Percentiles rank a stretch among this genome's conserved stretches.
phyloP scores from a whole-genome alignment of 1,140 invertebrate genomes.

The Danaus plexippus region DNA sequence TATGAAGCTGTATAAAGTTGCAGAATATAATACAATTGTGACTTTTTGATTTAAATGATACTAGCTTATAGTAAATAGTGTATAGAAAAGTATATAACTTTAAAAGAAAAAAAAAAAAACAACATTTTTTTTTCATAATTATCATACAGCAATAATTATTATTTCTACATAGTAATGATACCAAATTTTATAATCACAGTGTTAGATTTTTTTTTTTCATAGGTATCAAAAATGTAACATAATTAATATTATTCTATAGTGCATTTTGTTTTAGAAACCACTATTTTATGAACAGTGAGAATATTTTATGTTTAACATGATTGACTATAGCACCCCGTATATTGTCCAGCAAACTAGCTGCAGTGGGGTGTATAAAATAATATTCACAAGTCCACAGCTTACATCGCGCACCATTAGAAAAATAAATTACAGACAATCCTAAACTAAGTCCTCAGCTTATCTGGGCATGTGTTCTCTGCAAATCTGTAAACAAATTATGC shows the following conservation, averaged over 20 bases:
- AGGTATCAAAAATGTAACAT: slow-evolving; percentile 39
- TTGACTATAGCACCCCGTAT: slow-evolving; percentile 66
- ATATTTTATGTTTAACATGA: slow-evolving; percentile 62
- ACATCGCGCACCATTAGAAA: slow-evolving; percentile 68
- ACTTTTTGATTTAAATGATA: slow-evolving; percentile 17
- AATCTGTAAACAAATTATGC: slow-evolving; percentile 39
- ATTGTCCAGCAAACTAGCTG: slow-evolving; percentile 52
- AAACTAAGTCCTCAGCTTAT: slow-evolving; percentile 60
- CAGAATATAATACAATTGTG: slow-evolving; percentile 16
- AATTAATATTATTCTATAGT: slow-evolving; percentile 42
- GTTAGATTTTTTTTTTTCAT: slow-evolving; percentile 19
- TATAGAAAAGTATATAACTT: slow-evolving; percentile 25
- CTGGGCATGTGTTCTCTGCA: slow-evolving; percentile 69
- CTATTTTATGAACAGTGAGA: slow-evolving; percentile 56
- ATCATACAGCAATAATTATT: slow-evolving; percentile 23
- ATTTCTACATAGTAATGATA: slow-evolving; percentile 30
- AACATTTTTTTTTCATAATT: slow-evolving; percentile 26
- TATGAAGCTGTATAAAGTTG: slow-evolving; percentile 24
- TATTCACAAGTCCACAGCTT: slow-evolving; percentile 67
- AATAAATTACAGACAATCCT: slow-evolving; percentile 69
- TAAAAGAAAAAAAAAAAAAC: slow-evolving; percentile 24
- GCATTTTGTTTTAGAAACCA: slow-evolving; percentile 51
- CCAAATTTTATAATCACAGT: slow-evolving; percentile 32
- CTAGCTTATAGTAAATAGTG: slow-evolving; percentile 24
- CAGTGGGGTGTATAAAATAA: slow-evolving; percentile 49